Conservation (phyloP, 2,888 invertebrate genomes). For the Torymus tubicola region DNA sequence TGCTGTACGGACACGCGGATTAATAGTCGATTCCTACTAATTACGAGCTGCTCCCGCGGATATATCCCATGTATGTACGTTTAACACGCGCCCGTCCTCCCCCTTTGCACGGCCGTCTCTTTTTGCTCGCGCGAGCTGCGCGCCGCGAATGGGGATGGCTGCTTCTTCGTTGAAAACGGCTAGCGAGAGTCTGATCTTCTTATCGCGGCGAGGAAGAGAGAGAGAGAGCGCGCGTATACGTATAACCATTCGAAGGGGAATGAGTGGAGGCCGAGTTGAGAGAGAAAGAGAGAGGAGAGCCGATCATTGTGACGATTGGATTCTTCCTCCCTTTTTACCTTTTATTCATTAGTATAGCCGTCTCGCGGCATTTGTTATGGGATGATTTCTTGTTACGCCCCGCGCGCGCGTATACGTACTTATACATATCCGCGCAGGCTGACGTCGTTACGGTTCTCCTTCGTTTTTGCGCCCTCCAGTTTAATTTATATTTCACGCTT, state of each 20-base stretch:
- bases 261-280: background rate
- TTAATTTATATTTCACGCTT: constrained; percentile 51
- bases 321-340: constrained; percentile 33
- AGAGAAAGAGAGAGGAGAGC: constrained; percentile 33
- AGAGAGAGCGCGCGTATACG: background rate
- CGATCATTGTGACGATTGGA: constrained; percentile 45
- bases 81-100: constrained; percentile 27
- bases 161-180: constrained; percentile 1
- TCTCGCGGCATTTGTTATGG: constrained; percentile 42
- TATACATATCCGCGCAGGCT: background rate
- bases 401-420: background rate
- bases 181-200: constrained; percentile 27
- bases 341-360: constrained; percentile 46
- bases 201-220: constrained; percentile 17
- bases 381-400: constrained; percentile 29
- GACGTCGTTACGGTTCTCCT: constrained; percentile 39
- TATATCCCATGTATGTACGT: constrained; percentile 56
- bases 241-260: constrained; percentile 15
- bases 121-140: constrained; percentile 21
- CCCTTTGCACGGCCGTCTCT: constrained; percentile 40
- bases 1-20: constrained; percentile 64
- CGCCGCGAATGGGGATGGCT: constrained; percentile 28
- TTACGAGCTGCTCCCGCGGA: constrained; percentile 62
- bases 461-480: background rate
- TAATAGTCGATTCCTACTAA: constrained; percentile 72